These are phyloP conservation scores for Camelus dromedarius DNA, from an alignment of 2,113 vertebrate genomes.

Conservation along the genomic window DNA sequence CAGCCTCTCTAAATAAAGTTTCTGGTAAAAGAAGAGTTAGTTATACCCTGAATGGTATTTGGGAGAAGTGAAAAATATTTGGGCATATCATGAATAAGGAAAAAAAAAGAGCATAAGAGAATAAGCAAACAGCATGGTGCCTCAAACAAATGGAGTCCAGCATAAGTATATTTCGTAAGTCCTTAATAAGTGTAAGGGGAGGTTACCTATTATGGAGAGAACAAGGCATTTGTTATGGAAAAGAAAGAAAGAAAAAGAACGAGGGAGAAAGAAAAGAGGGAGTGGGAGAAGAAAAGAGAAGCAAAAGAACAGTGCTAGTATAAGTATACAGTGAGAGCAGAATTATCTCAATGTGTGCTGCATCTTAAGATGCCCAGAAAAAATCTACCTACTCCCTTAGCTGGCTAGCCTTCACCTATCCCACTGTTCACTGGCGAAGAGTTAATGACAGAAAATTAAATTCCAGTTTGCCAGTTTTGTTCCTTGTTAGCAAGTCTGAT, in stretches of 20 bases:
- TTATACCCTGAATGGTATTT: background rate
- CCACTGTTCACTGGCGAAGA: background rate
- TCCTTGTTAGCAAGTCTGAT: slow-evolving; percentile 15
- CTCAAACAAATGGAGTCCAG: background rate
- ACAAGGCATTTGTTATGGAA: background rate
- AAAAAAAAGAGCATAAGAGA: background rate
- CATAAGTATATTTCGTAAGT: background rate
- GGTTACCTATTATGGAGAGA: background rate
- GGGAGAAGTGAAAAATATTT: slow-evolving; percentile 13
- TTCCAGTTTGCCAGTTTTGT: background rate
- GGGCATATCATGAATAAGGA: background rate
- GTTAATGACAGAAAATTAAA: slow-evolving; percentile 55
- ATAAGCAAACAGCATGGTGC: background rate
- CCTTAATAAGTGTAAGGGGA: background rate
- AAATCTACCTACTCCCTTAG: background rate
- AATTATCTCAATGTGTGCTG: background rate
- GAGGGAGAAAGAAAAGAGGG: background rate
- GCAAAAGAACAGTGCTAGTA: background rate
- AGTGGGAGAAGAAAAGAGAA: background rate
- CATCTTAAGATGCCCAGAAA: slow-evolving; percentile 1
- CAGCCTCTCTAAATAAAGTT: slow-evolving; percentile 24
- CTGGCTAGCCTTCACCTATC: background rate
- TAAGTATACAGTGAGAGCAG: background rate
- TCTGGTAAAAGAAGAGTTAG: background rate
- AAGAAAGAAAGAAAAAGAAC: background rate